These are phyloP conservation scores for Margarornis squamiger DNA, from an alignment of 2,797 vertebrate genomes.

Conservation along the genomic window DNA sequence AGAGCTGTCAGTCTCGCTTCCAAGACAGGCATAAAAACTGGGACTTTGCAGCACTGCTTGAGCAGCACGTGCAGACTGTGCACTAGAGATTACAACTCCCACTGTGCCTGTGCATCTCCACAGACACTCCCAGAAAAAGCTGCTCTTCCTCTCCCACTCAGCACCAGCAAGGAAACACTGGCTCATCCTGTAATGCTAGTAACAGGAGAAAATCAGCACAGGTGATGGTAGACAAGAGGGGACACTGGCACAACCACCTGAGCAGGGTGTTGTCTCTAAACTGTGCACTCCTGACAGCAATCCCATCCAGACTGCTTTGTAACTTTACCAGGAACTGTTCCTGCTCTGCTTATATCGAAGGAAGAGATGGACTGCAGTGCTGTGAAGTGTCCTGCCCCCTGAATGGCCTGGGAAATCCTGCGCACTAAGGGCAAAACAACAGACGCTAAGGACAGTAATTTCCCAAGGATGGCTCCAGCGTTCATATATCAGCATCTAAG, in stretches of 20 bases:
- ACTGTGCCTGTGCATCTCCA: not conserved
- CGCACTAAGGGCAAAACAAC: not conserved
- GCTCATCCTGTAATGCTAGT: not conserved
- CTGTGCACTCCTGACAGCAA: not conserved
- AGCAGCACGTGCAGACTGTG: fast-evolving
- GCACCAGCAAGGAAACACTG: fast-evolving
- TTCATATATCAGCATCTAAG: not conserved
- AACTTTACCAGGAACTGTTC: not conserved
- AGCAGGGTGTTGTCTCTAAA: not conserved
- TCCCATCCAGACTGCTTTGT: not conserved
- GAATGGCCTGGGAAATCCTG: not conserved
- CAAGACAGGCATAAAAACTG: not conserved
- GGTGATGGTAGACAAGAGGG: not conserved
- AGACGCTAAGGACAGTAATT: not conserved
- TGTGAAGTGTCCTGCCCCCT: not conserved
- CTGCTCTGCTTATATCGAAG: not conserved
- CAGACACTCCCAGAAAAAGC: not conserved
- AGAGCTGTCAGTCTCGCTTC: not conserved
- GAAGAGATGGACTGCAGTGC: not conserved
- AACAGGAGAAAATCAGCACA: not conserved
- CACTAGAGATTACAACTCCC: not conserved
- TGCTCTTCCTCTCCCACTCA: not conserved
- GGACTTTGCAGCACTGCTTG: not conserved
- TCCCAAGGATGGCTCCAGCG: not conserved
- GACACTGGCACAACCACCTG: not conserved